Evolutionary conservation across 2,797 vertebrate species (phyloP), one percentile per base, ranked within the genome.

Genomic region (Anabacerthia variegaticeps): DNA sequence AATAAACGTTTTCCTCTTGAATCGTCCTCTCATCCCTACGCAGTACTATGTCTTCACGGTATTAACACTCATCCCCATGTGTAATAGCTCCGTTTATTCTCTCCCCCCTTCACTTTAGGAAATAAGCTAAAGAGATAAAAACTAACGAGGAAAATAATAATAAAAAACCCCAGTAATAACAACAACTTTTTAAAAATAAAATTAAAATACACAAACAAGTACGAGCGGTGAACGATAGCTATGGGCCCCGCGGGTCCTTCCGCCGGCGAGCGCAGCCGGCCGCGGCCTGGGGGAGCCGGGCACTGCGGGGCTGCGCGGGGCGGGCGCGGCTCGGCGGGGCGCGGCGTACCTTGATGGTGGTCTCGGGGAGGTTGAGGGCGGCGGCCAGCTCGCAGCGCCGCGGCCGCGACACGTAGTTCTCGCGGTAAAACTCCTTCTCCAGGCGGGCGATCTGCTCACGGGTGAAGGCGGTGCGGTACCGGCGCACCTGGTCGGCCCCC

Each of bases 391-490:
- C 99, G 96, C 99, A 99, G 96, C 99, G 98, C 93, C 99, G 98
- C 34, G 99, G 99, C 96, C 99, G 98, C 18, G 99, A 99, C 72
- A 99, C 99, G 62, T 99, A 99, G 97, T 99, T 99, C 96, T 99
- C 99, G 65, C 99, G 98, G 97, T 99, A 99, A 92, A 99, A 99
- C 89, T 99, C 99, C 95, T 99, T 99, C 97, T 99, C 99, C 97
- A 99, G 96, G 17, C 99, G 98, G n/a, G 98, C 99, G 87, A 99
- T 99, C 98, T 99, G 99, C 97, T 99, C 99, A 30, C 99, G 97
- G 48, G 99, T 99, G 97, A 99, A 99, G 54, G 99, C 99, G 3
- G 99, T 99, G 66, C 99, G 98, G 98, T 99, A 99, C 62, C 99
- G 98, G 82, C 99, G 98, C 98, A 99, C 99, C 98, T 99, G 99